Conservation (phyloP, 2,888 invertebrate species). For the Leptopilina myrica region DNA sequence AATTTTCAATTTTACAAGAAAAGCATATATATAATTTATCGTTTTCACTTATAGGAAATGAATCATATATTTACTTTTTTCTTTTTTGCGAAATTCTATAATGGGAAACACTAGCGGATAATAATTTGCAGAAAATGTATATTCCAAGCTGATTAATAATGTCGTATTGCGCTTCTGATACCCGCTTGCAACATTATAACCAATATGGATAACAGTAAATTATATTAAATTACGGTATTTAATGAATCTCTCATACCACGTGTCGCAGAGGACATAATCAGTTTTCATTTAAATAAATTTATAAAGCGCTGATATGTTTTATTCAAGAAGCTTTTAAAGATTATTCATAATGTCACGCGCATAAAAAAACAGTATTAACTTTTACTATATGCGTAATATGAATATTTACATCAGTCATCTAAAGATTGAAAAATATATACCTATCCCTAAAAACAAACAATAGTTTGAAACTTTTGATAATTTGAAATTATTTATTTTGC, state of each 20-base stretch:
- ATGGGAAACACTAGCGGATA: not conserved
- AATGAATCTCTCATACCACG: constrained; percentile 21
- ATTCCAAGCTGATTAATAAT: constrained; percentile 8
- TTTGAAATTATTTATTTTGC: too few species aligned
- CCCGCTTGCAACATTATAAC: constrained; percentile 29
- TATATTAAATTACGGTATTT: constrained; percentile 37
- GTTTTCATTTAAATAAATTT: constrained; percentile 12
- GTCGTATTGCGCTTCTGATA: constrained; percentile 17
- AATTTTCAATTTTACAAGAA: too few species aligned
- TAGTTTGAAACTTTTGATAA: too few species aligned
- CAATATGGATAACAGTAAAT: constrained; percentile 35
- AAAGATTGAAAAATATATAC: too few species aligned
- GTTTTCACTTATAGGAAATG: too few species aligned
- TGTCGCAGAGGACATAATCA: constrained; percentile 18
- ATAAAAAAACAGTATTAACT: not conserved
- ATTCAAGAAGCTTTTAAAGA: constrained; percentile 16
- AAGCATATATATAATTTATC: too few species aligned
- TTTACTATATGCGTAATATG: too few species aligned
- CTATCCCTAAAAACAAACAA: too few species aligned
- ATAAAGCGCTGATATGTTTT: constrained; percentile 24
- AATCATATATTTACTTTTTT: too few species aligned
- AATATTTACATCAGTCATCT: too few species aligned
- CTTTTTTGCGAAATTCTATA: too few species aligned
- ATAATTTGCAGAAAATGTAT: constrained; percentile 24
- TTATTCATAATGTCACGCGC: not conserved